Evolutionary conservation across 2,797 vertebrate genomes (phyloP), one percentile per base, ranked within the genome.

Genomic region (Schizopygopsis malacanthus): DNA sequence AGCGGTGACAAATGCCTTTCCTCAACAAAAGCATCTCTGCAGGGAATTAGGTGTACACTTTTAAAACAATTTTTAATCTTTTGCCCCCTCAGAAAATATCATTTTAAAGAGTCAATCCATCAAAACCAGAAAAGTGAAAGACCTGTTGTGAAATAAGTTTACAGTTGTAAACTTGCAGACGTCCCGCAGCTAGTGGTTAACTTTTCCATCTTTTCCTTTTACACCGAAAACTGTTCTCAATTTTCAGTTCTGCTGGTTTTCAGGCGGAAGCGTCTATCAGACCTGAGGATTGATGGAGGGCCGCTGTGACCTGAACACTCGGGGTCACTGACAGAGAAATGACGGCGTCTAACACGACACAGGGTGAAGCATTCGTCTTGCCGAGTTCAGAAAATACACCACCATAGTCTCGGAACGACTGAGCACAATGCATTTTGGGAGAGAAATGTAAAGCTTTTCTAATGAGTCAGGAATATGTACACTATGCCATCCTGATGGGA

Each of bases 1-100:
- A 76, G 39, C 6, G 20, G 59, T 79, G 85, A 89, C 79, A 9
- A 84, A 88, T 83, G 83, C 72, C 83, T 88, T 84, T 84, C 47
- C n/a, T 65, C 50, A 54, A 84, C 50, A 50, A 43, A 70, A 41
- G 56, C 47, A 71, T 85, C 37, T 79, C 83, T 70, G 45, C 7
- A 10, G 45, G 33, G 71, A 63, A 85, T 75, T 81, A 54, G 67
- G 43, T 71, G 33, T 75, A 73, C 67, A 72, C 78, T 61, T 69
- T 28, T 50, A 39, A 81, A 85, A 81, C 37, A 41, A 69, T 33
- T 84, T 78, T 43, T 78, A 54, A 84, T 77, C 63, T 56, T 45
- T 84, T 54, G 61, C 20, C 82, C 72, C 45, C 20, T 67, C 37
- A 78, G 73, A 84, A 84, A 84, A 70, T 78, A 41, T 70, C 3